These are phyloP conservation scores for Cotesia vestalis DNA, from an alignment of 1,140 invertebrate species.

Conservation along the genomic window DNA sequence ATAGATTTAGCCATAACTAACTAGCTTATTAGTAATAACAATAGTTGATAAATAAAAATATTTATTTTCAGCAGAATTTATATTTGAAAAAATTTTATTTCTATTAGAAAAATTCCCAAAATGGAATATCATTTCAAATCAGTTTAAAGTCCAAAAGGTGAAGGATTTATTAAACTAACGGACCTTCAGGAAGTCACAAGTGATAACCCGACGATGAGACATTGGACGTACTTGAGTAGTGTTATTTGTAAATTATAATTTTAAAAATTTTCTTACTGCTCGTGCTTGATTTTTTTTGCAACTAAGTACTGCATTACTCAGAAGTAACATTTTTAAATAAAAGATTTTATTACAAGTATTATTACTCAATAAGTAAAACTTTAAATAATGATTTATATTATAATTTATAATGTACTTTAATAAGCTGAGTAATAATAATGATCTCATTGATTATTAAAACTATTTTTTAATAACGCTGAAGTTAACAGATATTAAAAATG, in stretches of 20 bases:
- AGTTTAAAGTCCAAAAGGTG: conserved; percentile 22
- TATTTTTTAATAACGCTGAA: too few species aligned
- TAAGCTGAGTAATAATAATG: too few species aligned
- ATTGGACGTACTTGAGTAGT: conserved; percentile 7
- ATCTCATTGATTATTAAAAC: too few species aligned
- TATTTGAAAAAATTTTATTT: neutral
- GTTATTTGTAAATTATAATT: neutral
- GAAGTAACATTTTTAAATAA: too few species aligned
- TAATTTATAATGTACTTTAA: too few species aligned
- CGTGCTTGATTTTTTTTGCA: neutral
- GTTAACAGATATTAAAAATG: too few species aligned
- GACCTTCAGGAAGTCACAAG: conserved; percentile 1
- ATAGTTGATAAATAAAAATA: neutral
- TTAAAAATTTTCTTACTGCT: too few species aligned
- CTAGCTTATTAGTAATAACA: too few species aligned
- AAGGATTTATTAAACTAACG: conserved; percentile 7
- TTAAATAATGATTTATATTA: too few species aligned
- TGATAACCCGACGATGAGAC: conserved; percentile 18
- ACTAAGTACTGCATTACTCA: neutral
- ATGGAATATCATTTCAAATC: conserved; percentile 8
- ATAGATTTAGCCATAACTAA: too few species aligned
- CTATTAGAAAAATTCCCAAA: neutral
- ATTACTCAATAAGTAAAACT: too few species aligned
- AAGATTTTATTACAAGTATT: too few species aligned
- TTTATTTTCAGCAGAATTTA: neutral